Evolutionary conservation across 2,888 invertebrate genomes (phyloP).

Genomic region (Heliconius charithonia): DNA sequence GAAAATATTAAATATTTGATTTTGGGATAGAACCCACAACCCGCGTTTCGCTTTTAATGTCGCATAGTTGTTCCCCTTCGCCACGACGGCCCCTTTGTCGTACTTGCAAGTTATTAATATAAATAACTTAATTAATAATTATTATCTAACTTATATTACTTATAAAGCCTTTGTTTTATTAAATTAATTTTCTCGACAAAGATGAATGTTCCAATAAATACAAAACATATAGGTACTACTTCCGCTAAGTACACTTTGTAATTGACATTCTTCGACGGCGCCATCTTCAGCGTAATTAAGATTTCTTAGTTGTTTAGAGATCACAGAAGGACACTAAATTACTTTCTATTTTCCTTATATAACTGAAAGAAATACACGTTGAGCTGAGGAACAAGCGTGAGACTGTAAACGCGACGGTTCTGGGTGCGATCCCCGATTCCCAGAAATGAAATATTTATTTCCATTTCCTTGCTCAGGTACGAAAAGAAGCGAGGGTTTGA

Average conservation of each 20-base stretch:
- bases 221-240: background rate
- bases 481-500: background rate
- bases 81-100: too few relatives aligned
- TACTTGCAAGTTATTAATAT: too few relatives aligned
- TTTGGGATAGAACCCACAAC: too few relatives aligned
- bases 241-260: conserved; percentile 17
- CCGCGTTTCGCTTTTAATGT: too few relatives aligned
- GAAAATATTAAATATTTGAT: too few relatives aligned
- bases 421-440: background rate
- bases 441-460: background rate
- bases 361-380: too few relatives aligned
- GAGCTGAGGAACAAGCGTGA: too few relatives aligned
- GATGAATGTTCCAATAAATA: background rate
- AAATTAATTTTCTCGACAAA: background rate
- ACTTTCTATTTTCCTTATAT: background rate
- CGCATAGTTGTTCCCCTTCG: too few relatives aligned
- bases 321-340: background rate
- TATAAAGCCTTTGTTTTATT: too few relatives aligned
- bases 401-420: background rate
- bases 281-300: conserved; percentile 6
- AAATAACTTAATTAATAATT: too few relatives aligned
- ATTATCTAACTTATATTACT: too few relatives aligned
- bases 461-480: background rate
- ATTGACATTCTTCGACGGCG: conserved; percentile 7
- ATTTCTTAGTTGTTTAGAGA: background rate